A percentile compares a stretch with the other conserved stretches of the same genome.
phyloP scores from a whole-genome alignment of 2,113 vertebrate species.

The Catharus minimus region DNA sequence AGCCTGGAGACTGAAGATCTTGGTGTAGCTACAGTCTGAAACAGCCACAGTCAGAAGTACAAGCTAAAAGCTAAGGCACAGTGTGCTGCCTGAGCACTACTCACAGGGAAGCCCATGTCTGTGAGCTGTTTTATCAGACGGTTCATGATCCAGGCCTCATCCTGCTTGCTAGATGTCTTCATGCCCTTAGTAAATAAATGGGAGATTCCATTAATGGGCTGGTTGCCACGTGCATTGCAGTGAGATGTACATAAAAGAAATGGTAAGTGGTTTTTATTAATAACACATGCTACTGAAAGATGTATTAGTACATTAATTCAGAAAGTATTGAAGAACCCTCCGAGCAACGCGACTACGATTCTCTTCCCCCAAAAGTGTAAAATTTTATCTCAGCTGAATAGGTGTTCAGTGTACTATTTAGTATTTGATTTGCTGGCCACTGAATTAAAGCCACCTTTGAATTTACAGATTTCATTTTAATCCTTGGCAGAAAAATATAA shows the following conservation, averaged over 20 bases:
- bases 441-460: constrained; percentile 52
- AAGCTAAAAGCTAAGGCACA: neutral
- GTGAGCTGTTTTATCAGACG: constrained; percentile 97
- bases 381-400: constrained; percentile 45
- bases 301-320: constrained; percentile 55
- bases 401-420: constrained; percentile 41
- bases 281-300: constrained; percentile 47
- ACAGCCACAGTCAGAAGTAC: neutral
- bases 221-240: neutral
- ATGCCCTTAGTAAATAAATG: constrained; percentile 76
- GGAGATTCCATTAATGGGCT: constrained; percentile 31
- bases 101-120: constrained; percentile 98
- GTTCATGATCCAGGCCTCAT: constrained; percentile 94
- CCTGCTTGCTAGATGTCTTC: constrained; percentile 91
- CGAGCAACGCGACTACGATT: constrained; percentile 13
- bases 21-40: neutral
- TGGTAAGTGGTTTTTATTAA: constrained; percentile 31
- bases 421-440: constrained; percentile 42
- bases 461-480: constrained; percentile 33
- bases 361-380: constrained; percentile 36
- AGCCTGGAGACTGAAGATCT: neutral
- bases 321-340: constrained; percentile 47
- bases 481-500: constrained; percentile 24
- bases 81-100: neutral
- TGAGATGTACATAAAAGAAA: neutral